Conservation (phyloP, 2,888 invertebrate species). For the Heptascelio sp. region DNA sequence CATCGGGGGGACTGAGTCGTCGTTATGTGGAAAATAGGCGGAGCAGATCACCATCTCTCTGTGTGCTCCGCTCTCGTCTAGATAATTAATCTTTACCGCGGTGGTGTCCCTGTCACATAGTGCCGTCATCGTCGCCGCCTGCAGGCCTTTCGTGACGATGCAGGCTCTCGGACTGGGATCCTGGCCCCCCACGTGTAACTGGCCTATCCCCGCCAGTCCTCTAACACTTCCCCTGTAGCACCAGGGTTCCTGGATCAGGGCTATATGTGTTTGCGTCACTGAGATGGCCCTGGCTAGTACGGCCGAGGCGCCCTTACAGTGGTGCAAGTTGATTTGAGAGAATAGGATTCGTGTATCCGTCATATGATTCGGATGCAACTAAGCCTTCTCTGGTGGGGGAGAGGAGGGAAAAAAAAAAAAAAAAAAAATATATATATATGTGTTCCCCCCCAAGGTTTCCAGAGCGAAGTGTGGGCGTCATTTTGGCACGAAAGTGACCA, state of each 20-base stretch:
- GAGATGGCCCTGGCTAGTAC: constrained; percentile 38
- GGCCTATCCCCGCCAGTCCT: background rate
- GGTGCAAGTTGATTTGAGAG: constrained; percentile 47
- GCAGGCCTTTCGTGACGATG: background rate
- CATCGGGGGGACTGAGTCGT: background rate
- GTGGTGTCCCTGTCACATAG: background rate
- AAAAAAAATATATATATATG: too few species aligned
- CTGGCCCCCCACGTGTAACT: background rate
- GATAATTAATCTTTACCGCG: background rate
- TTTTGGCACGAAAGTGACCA: too few species aligned
- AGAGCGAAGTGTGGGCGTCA: too few species aligned
- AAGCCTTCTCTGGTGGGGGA: too few species aligned
- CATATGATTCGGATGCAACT: too few species aligned
- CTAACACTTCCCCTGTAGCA: constrained; percentile 12
- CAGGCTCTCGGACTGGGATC: background rate
- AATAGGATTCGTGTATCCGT: too few species aligned
- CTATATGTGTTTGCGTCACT: constrained; percentile 30
- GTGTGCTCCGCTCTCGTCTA: background rate
- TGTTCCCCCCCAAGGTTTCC: too few species aligned
- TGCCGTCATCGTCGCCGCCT: background rate
- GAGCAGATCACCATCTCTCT: background rate
- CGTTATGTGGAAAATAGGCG: constrained; percentile 6
- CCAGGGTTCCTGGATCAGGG: constrained; percentile 52
- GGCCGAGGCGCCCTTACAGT: constrained; percentile 44
- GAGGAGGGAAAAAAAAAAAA: too few species aligned